Evolutionary conservation across 2,797 vertebrate species (phyloP).

Genomic region (Scolopax rusticola): DNA sequence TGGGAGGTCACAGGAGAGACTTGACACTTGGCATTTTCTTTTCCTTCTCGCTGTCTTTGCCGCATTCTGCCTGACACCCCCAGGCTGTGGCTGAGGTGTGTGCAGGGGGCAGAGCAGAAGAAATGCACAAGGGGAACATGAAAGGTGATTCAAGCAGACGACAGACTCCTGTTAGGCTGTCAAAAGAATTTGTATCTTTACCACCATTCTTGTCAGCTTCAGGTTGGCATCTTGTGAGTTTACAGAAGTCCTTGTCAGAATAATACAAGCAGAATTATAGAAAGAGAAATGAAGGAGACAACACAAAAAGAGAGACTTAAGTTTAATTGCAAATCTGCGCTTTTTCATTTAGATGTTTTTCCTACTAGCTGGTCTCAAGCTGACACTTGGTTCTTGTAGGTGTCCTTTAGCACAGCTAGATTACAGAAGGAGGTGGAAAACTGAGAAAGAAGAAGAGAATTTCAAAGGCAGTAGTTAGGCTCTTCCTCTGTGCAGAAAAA

Average conservation of each 20-base stretch:
- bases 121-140: slow-evolving; percentile 14
- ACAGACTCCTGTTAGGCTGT: slow-evolving; percentile 54
- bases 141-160: slow-evolving; percentile 55
- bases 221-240: slow-evolving; percentile 55
- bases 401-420: slow-evolving; percentile 3
- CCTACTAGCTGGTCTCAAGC: neutral
- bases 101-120: neutral
- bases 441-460: neutral
- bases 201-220: slow-evolving; percentile 65
- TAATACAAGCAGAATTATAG: slow-evolving; percentile 43
- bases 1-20: neutral
- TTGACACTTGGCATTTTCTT: slow-evolving; percentile 40
- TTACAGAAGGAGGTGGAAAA: neutral
- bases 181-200: slow-evolving; percentile 66
- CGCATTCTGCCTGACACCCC: slow-evolving; percentile 14
- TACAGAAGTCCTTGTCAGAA: slow-evolving; percentile 65
- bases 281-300: slow-evolving; percentile 59
- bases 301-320: neutral
- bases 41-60: neutral
- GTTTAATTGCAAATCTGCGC: slow-evolving; percentile 29
- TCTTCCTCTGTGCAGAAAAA: neutral
- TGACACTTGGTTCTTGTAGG: slow-evolving; percentile 46
- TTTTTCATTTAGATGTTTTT: slow-evolving; percentile 35
- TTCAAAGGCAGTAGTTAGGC: neutral
- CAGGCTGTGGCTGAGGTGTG: neutral